These are phyloP conservation scores for Galbula dea DNA, from an alignment of 2,113 vertebrate genomes.

Conservation along the genomic window DNA sequence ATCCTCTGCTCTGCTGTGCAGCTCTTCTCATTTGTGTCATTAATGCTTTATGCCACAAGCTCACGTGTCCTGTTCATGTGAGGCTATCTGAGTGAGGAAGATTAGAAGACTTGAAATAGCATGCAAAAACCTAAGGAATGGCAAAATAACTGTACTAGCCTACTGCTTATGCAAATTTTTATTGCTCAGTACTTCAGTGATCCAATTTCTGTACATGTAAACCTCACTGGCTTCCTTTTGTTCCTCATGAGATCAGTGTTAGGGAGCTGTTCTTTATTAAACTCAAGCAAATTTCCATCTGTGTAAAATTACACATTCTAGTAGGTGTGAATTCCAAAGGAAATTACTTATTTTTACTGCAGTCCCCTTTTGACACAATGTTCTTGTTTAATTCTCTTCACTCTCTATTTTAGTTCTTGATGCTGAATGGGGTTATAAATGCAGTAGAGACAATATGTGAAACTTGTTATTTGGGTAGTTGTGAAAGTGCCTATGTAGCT, in stretches of 20 bases:
- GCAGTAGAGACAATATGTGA: background rate
- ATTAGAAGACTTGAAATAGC: background rate
- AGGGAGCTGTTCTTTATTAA: background rate
- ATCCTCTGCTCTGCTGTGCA: background rate
- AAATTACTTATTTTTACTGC: background rate
- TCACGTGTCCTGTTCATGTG: background rate
- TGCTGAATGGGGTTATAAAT: background rate
- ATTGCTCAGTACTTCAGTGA: background rate
- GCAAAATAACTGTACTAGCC: background rate
- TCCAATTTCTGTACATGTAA: background rate
- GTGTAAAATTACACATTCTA: constrained; percentile 18
- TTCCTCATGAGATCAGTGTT: background rate
- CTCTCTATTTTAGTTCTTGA: constrained; percentile 18
- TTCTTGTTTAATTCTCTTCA: constrained; percentile 34
- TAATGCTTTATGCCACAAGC: background rate
- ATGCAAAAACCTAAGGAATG: background rate
- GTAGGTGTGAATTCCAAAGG: constrained; percentile 42
- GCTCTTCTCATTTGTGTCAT: background rate
- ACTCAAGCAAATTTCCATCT: background rate
- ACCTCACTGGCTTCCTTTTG: background rate
- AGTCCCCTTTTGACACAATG: constrained; percentile 26
- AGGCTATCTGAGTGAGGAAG: background rate
- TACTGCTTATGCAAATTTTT: background rate
- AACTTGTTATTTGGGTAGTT: background rate
- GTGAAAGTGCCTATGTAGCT: background rate